phyloP scores from a whole-genome alignment of 2,113 vertebrate species.

The Acrocephalus kingi region DNA sequence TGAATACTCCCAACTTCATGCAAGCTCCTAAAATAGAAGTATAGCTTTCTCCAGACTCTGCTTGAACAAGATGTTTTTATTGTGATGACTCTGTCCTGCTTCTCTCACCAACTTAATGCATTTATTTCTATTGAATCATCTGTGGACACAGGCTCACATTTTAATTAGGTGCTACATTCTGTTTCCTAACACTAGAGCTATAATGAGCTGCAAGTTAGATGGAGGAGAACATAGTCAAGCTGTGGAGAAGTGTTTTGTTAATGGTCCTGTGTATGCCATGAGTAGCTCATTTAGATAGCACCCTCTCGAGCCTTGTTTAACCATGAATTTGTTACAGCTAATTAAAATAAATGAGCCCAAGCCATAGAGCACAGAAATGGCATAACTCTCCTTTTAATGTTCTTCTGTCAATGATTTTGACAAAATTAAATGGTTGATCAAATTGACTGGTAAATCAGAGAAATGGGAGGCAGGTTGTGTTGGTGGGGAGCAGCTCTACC shows the following conservation, averaged over 20 bases:
- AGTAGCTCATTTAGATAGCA: constrained; percentile 42
- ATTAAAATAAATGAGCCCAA: constrained; percentile 61
- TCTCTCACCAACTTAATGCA: neutral
- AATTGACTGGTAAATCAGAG: neutral
- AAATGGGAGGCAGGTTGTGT: neutral
- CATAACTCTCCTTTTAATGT: constrained; percentile 26
- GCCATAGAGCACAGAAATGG: neutral
- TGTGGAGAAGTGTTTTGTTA: constrained; percentile 50
- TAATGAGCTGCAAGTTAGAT: constrained; percentile 44
- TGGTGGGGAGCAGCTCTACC: rapidly evolving
- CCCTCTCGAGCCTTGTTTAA: constrained; percentile 52
- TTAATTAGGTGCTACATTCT: constrained; percentile 58
- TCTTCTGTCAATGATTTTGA: constrained; percentile 26
- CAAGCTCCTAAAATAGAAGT: neutral
- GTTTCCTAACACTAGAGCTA: constrained; percentile 22
- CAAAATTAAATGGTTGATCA: constrained; percentile 46
- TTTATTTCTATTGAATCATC: constrained; percentile 44
- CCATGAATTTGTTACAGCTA: constrained; percentile 47
- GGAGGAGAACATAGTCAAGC: constrained; percentile 35
- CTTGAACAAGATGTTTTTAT: neutral
- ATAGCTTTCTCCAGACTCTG: neutral
- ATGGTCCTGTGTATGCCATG: constrained; percentile 9
- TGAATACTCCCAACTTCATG: neutral
- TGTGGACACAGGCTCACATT: constrained; percentile 38
- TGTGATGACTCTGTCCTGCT: neutral